Base-by-base conservation (phyloP, 1,140 invertebrate species). In the Armadillidium nasatum region DNA sequence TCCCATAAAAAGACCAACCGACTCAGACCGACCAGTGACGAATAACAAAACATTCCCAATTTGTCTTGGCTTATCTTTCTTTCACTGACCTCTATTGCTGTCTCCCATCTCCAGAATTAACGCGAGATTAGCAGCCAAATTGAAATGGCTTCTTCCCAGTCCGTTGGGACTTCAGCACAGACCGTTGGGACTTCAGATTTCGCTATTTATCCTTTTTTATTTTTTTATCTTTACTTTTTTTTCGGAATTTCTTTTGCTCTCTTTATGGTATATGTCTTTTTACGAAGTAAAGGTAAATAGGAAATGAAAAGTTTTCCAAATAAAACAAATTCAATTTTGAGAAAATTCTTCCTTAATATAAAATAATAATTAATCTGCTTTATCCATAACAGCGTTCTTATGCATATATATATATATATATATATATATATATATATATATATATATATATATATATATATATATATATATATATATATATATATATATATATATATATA, bases 161-260 rank as follows among this genome's bases (percentile, higher is more conserved):
- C 50, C 50, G 7, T 60, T 60, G 50, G 50, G 50, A 60, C 50
- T 60, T 60, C 50, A 60, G 11, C 50, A 15, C 19, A 13, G 50
- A 60, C 50, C 50, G 7, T 60, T 60, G 50, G 50, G 50, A 60
- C 50, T 60, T 60, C 50, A 60, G 50, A 60, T 60, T 60, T 60
- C 19, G 19, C 19, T 60, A 13, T 15, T 60, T 60, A 15, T 60
- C 11, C 11, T 7, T 60, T 19, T 60, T 15, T 50, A 10, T 15
- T 50, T 60, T 60, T 60, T 13, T 60, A 15, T 60, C 19, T 2
- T 60, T 7, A 7, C 7, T 60, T 60, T 19, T 60, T 7, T 60
- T 13, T 15, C 7, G 7, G 11, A 15, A 15, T 60, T 7, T 60
- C 50, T 60, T 60, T 13, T 60, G 3, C 4, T 60, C 11, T 19